Base-by-base conservation (phyloP, 2,888 invertebrate genomes). In the Tortricodes alternella region DNA sequence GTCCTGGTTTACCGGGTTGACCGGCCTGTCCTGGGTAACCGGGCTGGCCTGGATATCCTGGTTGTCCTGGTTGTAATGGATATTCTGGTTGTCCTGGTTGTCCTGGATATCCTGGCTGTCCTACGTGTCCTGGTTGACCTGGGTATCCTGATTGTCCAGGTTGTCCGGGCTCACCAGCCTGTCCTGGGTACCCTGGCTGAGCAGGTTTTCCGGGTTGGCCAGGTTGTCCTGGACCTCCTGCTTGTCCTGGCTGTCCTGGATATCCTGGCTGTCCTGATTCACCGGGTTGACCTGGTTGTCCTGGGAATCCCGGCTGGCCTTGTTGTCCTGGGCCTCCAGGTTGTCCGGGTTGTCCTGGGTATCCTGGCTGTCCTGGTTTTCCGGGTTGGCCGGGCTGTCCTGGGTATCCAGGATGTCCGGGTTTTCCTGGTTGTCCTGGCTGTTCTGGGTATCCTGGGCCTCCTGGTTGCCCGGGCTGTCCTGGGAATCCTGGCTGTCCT, bases 261-360 rank as follows among this genome's bases (percentile, higher is more conserved):
- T 41, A 5, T 9, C 58, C 58, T 8, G 52, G 51, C 2, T 38
- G 4, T 19, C 51, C 57, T 9, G 50, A 51, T 2, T 50, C 18
- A 0, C 57, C 57, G 4, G 51, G 58, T n/a, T 52, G 23, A 13
- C 57, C 57, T 23, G 51, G 51, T 3, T 46, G 4, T 29, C 58
- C 58, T 2, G 58, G 53, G 18, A 81, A 81, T 9, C 73, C 73
- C 52, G 67, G 65, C 27, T 61, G 56, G 46, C 71, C 73, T 52
- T 74, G 72, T 0, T 41, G 0, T 11, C 59, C 59, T 11, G 53
- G 43, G 2, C 46, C 21, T 27, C 61, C 61, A 0, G 62, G 62
- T 43, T 53, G 49, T 5, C 60, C 66, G 0, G 53, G 59, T 3
- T 50, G 66, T 9, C 46, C 49, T 4, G 55, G 52, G 37, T 62